Percentiles rank a stretch among this genome's conserved stretches.
Evolutionary conservation across 2,888 invertebrate species (phyloP).

Genomic region (Phorcus lineatus): DNA sequence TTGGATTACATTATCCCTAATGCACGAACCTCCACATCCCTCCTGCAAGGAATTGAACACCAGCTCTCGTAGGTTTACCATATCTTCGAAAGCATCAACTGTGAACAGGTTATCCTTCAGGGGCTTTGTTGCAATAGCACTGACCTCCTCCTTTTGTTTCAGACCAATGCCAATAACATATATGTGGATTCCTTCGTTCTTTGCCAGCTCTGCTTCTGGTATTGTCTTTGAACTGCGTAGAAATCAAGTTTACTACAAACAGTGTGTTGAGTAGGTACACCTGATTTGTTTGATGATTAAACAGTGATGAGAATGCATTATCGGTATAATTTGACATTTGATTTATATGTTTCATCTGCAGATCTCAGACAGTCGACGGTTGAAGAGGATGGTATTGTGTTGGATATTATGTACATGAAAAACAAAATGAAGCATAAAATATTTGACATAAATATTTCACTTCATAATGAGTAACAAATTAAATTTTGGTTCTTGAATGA

Average conservation of each 20-base stretch:
- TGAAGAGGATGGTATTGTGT: too few species aligned
- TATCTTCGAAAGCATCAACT: constrained; percentile 47
- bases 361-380: too few species aligned
- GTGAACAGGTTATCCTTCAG: constrained; percentile 47
- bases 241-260: constrained; percentile 69
- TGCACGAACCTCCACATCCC: constrained; percentile 17
- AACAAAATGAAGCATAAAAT: too few species aligned
- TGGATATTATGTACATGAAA: too few species aligned
- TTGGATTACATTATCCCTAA: too few species aligned
- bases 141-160: constrained; percentile 50
- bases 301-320: too few species aligned
- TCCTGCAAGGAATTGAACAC: constrained; percentile 32
- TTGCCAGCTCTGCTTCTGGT: constrained; percentile 58
- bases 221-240: constrained; percentile 54
- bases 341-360: too few species aligned
- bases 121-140: constrained; percentile 56
- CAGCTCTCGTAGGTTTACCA: constrained; percentile 32
- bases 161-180: constrained; percentile 64
- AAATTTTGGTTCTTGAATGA: too few species aligned
- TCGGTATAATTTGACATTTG: too few species aligned
- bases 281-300: too few species aligned
- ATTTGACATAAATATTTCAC: too few species aligned
- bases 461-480: too few species aligned
- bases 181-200: constrained; percentile 51
- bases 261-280: constrained; percentile 70